Base-by-base conservation (phyloP, 2,888 invertebrate genomes). In the Platynereis dumerilii region DNA sequence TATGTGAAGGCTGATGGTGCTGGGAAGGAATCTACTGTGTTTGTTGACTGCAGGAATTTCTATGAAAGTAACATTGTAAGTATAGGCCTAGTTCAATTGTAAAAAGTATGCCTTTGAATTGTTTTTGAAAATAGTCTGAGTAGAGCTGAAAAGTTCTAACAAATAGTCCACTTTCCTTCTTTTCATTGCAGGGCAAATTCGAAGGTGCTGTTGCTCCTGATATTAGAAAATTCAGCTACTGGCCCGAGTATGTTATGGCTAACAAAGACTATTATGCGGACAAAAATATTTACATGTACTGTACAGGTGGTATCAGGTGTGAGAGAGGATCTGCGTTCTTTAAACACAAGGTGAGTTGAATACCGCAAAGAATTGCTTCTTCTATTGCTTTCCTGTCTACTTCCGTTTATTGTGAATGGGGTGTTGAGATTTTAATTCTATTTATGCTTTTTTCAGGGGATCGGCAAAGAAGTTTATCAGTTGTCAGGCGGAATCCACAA, bases 261-360 rank as follows among this genome's bases (percentile, higher is more conserved):
- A 69, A 69, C 42, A n/a, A n/a, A 7, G 62, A 65, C 2, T 2
- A 65, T 20, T 69, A 68, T 44, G 17, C 39, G n/a, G 52, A 65
- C 20, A 67, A 63, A 28, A 29, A 61, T 1, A 67, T 69, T 1
- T 69, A 58, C 42, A 69, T 69, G 69, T 69, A 69, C 28, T 69
- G 69, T 54, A 69, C 69, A 3, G 69, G 69, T 2, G 69, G 69
- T 1, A 69, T 69, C n/a, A 57, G 69, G n/a, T 69, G 69, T 65
- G 69, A 69, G 29, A 27, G 69, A 59, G 69, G 67, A 20, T 65
- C 67, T 17, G 69, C 69, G 10, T 69, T 65, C 39, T 44, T 69
- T n/a, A 65, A 57, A 29, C 15, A 39, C 15, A 57, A 65, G 67
- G 69, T 68, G 26, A 60, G 56, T 15, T n/a, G 22, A 24, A 20